These are phyloP conservation scores for Astropecten irregularis DNA, from an alignment of 53 echinoderm and acorn worm genomes.

Conservation along the genomic window DNA sequence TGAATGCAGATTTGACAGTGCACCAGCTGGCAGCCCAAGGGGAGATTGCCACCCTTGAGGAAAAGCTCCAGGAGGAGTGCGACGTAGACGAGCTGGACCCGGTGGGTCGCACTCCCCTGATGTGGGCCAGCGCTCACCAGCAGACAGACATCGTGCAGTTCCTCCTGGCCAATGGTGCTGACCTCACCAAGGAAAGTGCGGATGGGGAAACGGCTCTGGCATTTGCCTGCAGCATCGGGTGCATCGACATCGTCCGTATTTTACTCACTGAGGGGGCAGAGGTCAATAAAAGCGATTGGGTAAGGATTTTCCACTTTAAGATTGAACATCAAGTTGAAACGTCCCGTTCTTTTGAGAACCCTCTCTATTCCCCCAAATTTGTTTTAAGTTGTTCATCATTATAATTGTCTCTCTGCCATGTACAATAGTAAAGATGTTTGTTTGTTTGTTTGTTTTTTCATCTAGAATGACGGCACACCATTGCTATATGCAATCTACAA, in stretches of 20 bases:
- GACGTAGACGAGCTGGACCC: slow-evolving; percentile 70
- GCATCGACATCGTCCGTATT: slow-evolving; percentile 66
- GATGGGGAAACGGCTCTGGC: slow-evolving; percentile 87
- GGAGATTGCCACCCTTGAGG: slow-evolving; percentile 69
- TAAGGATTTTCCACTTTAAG: too few species aligned
- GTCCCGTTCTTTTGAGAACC: not conserved
- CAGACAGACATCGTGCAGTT: slow-evolving; percentile 80
- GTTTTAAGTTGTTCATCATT: too few species aligned
- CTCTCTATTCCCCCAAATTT: too few species aligned
- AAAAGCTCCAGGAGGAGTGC: slow-evolving; percentile 70
- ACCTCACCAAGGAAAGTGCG: slow-evolving; percentile 54
- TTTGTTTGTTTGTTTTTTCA: too few species aligned
- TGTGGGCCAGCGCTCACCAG: slow-evolving; percentile 89
- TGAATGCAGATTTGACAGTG: slow-evolving; percentile 76
- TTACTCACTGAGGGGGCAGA: slow-evolving; percentile 68
- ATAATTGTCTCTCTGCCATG: too few species aligned
- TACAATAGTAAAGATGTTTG: too few species aligned
- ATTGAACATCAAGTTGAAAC: not conserved
- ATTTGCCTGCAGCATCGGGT: slow-evolving; percentile 84
- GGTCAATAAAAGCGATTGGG: slow-evolving; percentile 79
- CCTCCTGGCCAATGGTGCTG: slow-evolving; percentile 65
- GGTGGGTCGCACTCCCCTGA: slow-evolving; percentile 76
- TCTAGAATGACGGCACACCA: slow-evolving; percentile 96
- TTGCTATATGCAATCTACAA: slow-evolving; percentile 84
- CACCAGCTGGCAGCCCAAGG: slow-evolving; percentile 98